These are phyloP conservation scores for Parauchenoglanis ngamensis DNA, from an alignment of 2,797 vertebrate species.

Conservation along the genomic window DNA sequence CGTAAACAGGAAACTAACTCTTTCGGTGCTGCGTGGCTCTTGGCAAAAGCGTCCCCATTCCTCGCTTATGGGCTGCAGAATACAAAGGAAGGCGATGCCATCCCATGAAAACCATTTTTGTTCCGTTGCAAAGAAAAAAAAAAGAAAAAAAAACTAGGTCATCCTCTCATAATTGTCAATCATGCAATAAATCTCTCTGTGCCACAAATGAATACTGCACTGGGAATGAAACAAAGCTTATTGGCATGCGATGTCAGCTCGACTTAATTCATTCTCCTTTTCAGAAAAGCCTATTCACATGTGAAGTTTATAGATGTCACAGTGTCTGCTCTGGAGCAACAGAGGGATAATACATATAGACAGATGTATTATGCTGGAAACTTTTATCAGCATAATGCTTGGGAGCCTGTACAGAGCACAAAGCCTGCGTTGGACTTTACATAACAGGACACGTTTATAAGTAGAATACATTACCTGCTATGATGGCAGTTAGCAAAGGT, in stretches of 20 bases:
- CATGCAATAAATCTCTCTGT: constrained; percentile 89
- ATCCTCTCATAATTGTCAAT: constrained; percentile 91
- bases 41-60: constrained; percentile 68
- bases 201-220: constrained; percentile 85
- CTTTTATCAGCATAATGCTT: constrained; percentile 52
- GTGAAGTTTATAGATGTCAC: constrained; percentile 77
- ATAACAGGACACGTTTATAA: constrained; percentile 39
- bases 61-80: constrained; percentile 66
- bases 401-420: constrained; percentile 44
- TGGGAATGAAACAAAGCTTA: constrained; percentile 89
- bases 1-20: constrained; percentile 55
- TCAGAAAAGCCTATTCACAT: constrained; percentile 84
- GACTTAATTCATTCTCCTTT: constrained; percentile 86
- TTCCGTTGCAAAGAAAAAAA: constrained; percentile 74
- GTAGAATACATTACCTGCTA: constrained; percentile 38
- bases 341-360: constrained; percentile 59
- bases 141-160: constrained; percentile 77
- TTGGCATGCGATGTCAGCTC: constrained; percentile 87
- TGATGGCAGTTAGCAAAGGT: constrained; percentile 31
- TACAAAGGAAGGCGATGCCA: constrained; percentile 75
- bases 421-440: constrained; percentile 47
- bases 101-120: constrained; percentile 84
- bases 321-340: constrained; percentile 53
- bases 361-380: constrained; percentile 58
- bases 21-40: constrained; percentile 51